Evolutionary conservation across 2,888 invertebrate genomes (phyloP).

Genomic region (Nemotelus pantherinus): DNA sequence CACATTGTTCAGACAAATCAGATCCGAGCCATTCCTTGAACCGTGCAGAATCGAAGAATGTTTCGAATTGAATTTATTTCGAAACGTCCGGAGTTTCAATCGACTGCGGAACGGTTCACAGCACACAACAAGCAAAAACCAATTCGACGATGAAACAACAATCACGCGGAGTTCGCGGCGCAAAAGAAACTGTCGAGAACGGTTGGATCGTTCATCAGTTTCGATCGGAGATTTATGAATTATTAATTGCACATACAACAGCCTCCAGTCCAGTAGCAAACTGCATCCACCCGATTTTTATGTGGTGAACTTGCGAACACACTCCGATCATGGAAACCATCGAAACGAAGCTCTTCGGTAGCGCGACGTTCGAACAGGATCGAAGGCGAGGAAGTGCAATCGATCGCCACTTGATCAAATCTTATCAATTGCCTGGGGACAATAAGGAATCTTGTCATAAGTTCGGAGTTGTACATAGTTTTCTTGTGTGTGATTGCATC

Average conservation of each 20-base stretch:
- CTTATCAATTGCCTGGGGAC: slow-evolving; percentile 28
- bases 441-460: slow-evolving; percentile 26
- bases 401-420: slow-evolving; percentile 31
- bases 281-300: slow-evolving; percentile 1
- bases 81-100: slow-evolving; percentile 14
- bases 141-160: slow-evolving; percentile 40
- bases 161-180: slow-evolving; percentile 6
- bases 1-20: neutral
- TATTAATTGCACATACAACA: slow-evolving; percentile 37
- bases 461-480: slow-evolving; percentile 2
- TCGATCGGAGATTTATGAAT: slow-evolving; percentile 38
- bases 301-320: slow-evolving; percentile 14
- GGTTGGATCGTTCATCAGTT: neutral
- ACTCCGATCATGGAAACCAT: neutral
- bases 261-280: slow-evolving; percentile 9
- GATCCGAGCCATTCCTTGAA: too few relatives aligned
- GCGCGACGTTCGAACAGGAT: neutral
- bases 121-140: slow-evolving; percentile 16
- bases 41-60: neutral
- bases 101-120: neutral
- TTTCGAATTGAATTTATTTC: slow-evolving; percentile 3
- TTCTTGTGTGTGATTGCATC: slow-evolving; percentile 31
- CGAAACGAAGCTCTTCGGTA: neutral
- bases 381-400: slow-evolving; percentile 15
- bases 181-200: slow-evolving; percentile 20